Evolutionary conservation across 1,140 invertebrate genomes (phyloP).

Genomic region (Pseudomyrmex gracilis): DNA sequence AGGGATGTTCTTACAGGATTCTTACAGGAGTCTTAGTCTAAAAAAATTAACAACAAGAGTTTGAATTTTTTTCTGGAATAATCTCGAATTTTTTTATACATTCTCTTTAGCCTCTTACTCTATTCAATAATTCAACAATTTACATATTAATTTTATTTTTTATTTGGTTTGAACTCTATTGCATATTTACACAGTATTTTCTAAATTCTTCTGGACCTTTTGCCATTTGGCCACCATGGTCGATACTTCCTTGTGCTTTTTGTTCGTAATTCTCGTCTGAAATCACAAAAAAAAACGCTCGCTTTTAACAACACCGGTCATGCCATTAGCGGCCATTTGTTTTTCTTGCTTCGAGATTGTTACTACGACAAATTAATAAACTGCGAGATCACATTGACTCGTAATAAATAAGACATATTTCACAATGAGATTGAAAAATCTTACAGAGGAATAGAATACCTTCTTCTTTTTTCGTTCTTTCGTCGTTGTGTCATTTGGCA

Average conservation of each 20-base stretch:
- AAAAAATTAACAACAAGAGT: no score
- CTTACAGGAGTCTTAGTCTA: no score
- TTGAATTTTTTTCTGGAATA: background rate
- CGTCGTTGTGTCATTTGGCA: background rate
- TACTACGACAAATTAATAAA: no score
- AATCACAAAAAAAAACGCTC: no score
- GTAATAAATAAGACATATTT: no score
- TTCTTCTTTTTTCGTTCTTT: constrained; percentile 66
- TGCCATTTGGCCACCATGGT: constrained; percentile 91
- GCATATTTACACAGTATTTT: constrained; percentile 65
- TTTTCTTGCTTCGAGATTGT: background rate
- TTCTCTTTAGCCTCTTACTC: background rate
- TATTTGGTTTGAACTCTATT: constrained; percentile 20
- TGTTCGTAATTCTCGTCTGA: constrained; percentile 87
- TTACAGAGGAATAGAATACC: constrained; percentile 5
- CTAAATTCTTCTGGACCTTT: constrained; percentile 88
- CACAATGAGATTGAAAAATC: no score
- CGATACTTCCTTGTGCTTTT: constrained; percentile 91
- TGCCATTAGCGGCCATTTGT: no score
- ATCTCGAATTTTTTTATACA: background rate
- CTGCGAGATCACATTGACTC: no score
- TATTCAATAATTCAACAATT: no score
- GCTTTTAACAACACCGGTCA: no score
- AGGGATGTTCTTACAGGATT: no score
- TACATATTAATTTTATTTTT: constrained; percentile 15